Conservation (phyloP, 1,140 invertebrate genomes). For the Achroia grisella region DNA sequence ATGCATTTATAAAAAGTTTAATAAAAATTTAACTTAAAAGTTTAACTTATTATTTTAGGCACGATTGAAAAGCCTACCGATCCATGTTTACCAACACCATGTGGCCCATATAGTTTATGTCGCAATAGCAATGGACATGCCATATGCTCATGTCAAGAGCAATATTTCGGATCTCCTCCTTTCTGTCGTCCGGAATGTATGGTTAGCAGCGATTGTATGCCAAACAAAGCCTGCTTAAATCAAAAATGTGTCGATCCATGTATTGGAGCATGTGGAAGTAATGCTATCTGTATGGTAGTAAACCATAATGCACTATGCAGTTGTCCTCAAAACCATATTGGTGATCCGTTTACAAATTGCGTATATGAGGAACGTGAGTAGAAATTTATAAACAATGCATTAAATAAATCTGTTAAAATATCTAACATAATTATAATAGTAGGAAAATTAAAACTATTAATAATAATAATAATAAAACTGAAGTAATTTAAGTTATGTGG, state of each 20-base stretch:
- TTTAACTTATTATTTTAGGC: conserved; percentile 39
- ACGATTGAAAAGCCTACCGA: conserved; percentile 69
- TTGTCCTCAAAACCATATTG: conserved; percentile 79
- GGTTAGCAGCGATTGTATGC: conserved; percentile 82
- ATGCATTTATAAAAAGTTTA: background rate
- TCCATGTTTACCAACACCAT: conserved; percentile 80
- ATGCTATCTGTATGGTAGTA: conserved; percentile 82
- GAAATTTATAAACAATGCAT: conserved; percentile 7
- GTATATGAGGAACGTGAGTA: conserved; percentile 76
- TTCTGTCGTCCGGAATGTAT: conserved; percentile 84
- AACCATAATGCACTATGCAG: conserved; percentile 87
- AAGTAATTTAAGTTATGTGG: conserved; percentile 4
- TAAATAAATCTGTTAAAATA: background rate
- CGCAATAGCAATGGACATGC: conserved; percentile 77
- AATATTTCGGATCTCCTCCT: conserved; percentile 81
- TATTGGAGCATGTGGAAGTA: conserved; percentile 81
- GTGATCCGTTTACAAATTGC: conserved; percentile 84
- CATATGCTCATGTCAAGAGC: conserved; percentile 81
- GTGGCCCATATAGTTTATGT: conserved; percentile 83
- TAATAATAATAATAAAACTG: background rate
- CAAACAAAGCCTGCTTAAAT: conserved; percentile 81
- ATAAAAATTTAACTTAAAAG: background rate
- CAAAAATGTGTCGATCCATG: conserved; percentile 86
- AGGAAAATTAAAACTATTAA: conserved; percentile 1
- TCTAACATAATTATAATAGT: conserved; percentile 2